A percentile compares a stretch with the other conserved stretches of the same genome.
Evolutionary conservation across 2,797 vertebrate genomes (phyloP).

Genomic region (Notolabrus celidotus): DNA sequence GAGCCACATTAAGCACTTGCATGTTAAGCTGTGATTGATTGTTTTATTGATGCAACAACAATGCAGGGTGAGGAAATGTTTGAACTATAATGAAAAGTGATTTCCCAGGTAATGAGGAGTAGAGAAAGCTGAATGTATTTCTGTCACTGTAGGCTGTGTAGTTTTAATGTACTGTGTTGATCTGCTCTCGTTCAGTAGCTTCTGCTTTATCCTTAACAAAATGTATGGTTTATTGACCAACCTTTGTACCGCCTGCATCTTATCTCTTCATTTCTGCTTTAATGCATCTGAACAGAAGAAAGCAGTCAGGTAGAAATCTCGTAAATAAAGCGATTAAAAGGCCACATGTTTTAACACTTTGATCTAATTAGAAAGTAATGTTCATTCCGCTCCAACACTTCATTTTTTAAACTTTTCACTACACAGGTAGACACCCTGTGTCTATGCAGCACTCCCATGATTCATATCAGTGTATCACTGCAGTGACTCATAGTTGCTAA

Average conservation of each 20-base stretch:
- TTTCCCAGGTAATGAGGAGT: slow-evolving; percentile 4
- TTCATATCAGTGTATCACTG: slow-evolving; percentile 4
- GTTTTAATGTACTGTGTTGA: background rate
- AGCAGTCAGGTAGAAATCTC: background rate
- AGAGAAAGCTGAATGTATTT: background rate
- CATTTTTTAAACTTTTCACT: background rate
- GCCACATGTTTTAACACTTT: slow-evolving; percentile 6
- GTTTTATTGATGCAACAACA: background rate
- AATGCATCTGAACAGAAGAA: slow-evolving; percentile 22
- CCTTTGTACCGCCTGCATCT: background rate
- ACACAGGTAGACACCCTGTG: background rate
- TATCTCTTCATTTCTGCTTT: background rate
- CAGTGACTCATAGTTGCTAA: slow-evolving; percentile 60
- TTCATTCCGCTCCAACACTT: background rate
- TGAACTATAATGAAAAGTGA: background rate
- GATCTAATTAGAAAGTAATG: background rate
- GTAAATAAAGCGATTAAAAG: background rate
- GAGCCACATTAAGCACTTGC: background rate
- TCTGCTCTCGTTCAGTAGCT: background rate
- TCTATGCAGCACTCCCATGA: background rate
- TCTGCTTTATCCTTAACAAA: background rate
- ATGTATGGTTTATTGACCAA: slow-evolving; percentile 4
- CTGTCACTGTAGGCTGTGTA: background rate
- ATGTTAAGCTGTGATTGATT: background rate
- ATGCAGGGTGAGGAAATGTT: background rate